Conservation (phyloP, 2,888 invertebrate genomes). For the Orthosia incerta region DNA sequence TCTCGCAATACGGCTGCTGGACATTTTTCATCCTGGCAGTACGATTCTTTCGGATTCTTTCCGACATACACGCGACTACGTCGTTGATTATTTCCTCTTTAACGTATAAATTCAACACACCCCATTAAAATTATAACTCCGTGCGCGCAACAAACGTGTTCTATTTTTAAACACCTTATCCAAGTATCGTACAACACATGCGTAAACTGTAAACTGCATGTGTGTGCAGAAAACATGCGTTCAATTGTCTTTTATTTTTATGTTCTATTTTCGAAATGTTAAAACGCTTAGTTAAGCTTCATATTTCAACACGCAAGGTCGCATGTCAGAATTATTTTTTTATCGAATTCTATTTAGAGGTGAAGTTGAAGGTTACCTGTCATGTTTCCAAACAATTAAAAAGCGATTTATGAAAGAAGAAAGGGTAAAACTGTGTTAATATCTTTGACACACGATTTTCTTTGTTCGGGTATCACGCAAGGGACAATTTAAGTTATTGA, state of each 20-base stretch:
- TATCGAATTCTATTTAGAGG: slow-evolving; percentile 13
- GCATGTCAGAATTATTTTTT: slow-evolving; percentile 46
- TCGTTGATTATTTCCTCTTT: too few species aligned
- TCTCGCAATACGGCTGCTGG: too few species aligned
- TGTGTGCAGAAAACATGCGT: slow-evolving; percentile 20
- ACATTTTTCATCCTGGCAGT: neutral
- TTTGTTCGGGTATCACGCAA: slow-evolving; percentile 26
- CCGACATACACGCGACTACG: too few species aligned
- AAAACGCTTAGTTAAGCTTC: slow-evolving; percentile 33
- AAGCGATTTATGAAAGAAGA: slow-evolving; percentile 32
- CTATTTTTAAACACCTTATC: slow-evolving; percentile 64
- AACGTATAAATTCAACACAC: slow-evolving; percentile 32
- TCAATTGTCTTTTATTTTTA: slow-evolving; percentile 16
- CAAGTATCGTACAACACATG: slow-evolving; percentile 34
- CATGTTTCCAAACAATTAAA: slow-evolving; percentile 27
- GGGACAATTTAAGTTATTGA: slow-evolving; percentile 1
- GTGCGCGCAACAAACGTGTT: slow-evolving; percentile 51
- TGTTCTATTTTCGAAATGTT: slow-evolving; percentile 45
- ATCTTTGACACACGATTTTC: slow-evolving; percentile 18
- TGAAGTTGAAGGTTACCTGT: slow-evolving; percentile 50
- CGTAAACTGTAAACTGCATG: slow-evolving; percentile 9
- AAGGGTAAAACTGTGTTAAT: slow-evolving; percentile 34
- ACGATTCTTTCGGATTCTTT: neutral
- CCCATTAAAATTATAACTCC: slow-evolving; percentile 52
- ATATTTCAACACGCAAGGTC: slow-evolving; percentile 54